phyloP scores from a whole-genome alignment of 2,888 invertebrate genomes.

The Labia minor region DNA sequence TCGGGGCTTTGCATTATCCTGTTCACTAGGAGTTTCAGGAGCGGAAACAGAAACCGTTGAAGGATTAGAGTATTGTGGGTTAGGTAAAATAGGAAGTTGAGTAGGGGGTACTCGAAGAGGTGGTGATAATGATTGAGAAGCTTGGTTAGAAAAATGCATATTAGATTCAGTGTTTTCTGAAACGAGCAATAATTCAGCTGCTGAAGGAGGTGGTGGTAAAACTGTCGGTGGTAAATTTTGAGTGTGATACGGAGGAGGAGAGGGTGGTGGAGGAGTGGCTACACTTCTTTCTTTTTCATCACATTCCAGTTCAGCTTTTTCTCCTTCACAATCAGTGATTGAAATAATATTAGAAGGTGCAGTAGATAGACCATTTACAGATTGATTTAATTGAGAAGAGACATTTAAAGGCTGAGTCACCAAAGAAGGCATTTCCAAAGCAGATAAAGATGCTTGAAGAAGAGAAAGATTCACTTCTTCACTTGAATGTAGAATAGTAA shows the following conservation, averaged over 20 bases:
- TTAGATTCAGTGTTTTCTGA: background rate
- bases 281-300: constrained; percentile 48
- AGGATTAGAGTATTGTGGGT: background rate
- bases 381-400: background rate
- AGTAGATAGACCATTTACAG: background rate
- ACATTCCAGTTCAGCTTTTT: constrained; percentile 60
- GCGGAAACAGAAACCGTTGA: background rate
- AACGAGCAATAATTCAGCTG: background rate
- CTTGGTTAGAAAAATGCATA: background rate
- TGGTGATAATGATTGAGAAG: constrained; percentile 16
- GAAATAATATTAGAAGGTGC: background rate
- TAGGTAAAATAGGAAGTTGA: background rate
- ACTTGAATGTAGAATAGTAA: constrained; percentile 21
- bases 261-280: background rate
- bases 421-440: background rate
- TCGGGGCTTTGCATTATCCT: background rate
- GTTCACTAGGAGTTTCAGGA: background rate
- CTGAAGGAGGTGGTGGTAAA: constrained; percentile 8
- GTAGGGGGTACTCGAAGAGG: constrained; percentile 8
- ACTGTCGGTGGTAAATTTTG: constrained; percentile 14
- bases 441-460: constrained; percentile 19
- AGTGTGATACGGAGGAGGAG: background rate
- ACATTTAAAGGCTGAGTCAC: background rate
- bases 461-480: constrained; percentile 19
- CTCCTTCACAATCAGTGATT: constrained; percentile 33